A percentile compares a stretch with the other conserved stretches of the same genome.
These are phyloP conservation scores for Melikaiella ostensackeni DNA, from an alignment of 2,888 invertebrate species.

Conservation along the genomic window DNA sequence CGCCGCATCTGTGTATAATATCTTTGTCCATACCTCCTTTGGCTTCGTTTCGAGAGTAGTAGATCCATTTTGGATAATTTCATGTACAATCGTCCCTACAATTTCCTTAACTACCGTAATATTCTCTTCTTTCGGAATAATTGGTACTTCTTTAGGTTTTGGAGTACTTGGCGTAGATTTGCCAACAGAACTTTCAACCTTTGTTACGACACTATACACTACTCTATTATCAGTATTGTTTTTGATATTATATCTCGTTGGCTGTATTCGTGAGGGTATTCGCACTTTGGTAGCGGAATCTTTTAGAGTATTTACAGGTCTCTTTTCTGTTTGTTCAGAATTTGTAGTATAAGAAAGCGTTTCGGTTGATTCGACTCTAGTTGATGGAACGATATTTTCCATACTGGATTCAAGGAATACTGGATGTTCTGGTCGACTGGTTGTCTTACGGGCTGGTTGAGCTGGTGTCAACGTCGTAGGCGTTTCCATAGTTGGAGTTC, in stretches of 20 bases:
- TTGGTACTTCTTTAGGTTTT: slow-evolving; percentile 43
- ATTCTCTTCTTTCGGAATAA: slow-evolving; percentile 44
- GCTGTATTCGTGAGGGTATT: slow-evolving; percentile 30
- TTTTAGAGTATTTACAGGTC: not conserved
- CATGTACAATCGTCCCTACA: slow-evolving; percentile 53
- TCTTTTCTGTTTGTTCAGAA: slow-evolving; percentile 14
- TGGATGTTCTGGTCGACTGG: slow-evolving; percentile 61
- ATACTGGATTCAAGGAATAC: slow-evolving; percentile 69
- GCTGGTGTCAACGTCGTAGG: slow-evolving; percentile 54
- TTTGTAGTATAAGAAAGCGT: slow-evolving; percentile 52
- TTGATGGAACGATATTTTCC: slow-evolving; percentile 59
- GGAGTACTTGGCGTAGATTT: slow-evolving; percentile 56
- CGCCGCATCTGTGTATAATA: too few species aligned
- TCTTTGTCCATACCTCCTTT: slow-evolving; percentile 69
- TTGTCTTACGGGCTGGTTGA: slow-evolving; percentile 58
- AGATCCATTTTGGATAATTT: slow-evolving; percentile 59
- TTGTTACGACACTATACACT: slow-evolving; percentile 44
- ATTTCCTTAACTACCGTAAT: slow-evolving; percentile 60
- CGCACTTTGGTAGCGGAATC: slow-evolving; percentile 26
- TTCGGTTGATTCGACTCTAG: slow-evolving; percentile 67
- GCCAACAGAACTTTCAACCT: slow-evolving; percentile 58
- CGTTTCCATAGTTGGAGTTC: slow-evolving; percentile 49
- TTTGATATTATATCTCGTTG: slow-evolving; percentile 40
- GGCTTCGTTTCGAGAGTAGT: slow-evolving; percentile 64
- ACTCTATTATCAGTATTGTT: slow-evolving; percentile 42